Conservation (phyloP, 2,888 invertebrate genomes). For the Halictus ligatus region DNA sequence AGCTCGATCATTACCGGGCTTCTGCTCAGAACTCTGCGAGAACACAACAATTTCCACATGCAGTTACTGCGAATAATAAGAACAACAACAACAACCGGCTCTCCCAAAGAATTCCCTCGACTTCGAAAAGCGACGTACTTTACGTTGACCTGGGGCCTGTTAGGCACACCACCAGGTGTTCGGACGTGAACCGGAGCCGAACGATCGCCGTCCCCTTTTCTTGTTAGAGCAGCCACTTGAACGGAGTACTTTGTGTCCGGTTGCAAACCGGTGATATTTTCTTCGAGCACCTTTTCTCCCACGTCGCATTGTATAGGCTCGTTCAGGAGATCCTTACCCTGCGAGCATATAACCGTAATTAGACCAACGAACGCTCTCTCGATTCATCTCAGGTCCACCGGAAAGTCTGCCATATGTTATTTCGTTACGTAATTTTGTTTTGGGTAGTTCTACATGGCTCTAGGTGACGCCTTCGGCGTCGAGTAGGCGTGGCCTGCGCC, state of each 20-base stretch:
- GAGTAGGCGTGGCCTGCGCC: too few relatives aligned
- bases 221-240: constrained; percentile 97
- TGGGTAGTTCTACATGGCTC: neutral
- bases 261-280: constrained; percentile 95
- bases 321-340: constrained; percentile 92
- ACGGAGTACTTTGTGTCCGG: constrained; percentile 98
- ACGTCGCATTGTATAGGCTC: constrained; percentile 95
- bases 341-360: constrained; percentile 14
- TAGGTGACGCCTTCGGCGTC: too few relatives aligned
- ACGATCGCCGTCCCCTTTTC: constrained; percentile 98
- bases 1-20: constrained; percentile 95
- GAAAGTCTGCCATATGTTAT: neutral
- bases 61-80: neutral
- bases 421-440: neutral
- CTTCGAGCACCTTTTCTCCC: constrained; percentile 90
- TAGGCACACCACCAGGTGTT: constrained; percentile 97
- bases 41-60: neutral
- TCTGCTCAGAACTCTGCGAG: constrained; percentile 90
- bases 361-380: neutral
- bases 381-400: neutral
- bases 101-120: neutral
- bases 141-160: constrained; percentile 91
- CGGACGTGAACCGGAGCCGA: constrained; percentile 93
- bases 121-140: constrained; percentile 86
- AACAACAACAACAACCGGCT: neutral